phyloP scores from a whole-genome alignment of 1,140 invertebrate species.

The Sycobia sp. region DNA sequence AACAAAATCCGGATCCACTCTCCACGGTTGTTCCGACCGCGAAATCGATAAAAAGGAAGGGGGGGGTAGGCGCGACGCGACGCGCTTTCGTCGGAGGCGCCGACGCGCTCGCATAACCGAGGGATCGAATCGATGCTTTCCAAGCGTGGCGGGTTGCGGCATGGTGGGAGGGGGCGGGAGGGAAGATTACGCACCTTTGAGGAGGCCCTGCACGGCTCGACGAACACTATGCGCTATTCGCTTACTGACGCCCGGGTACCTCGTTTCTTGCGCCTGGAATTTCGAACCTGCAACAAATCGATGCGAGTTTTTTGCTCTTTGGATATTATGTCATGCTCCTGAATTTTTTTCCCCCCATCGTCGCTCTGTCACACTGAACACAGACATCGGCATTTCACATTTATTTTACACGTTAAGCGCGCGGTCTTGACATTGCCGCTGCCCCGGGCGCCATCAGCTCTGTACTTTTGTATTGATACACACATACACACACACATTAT shows the following conservation, averaged over 20 bases:
- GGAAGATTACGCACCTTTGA: conserved; percentile 45
- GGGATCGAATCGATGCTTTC: too few species aligned
- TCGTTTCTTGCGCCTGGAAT: conserved; percentile 34
- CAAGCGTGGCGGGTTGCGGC: too few species aligned
- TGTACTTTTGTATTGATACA: neutral
- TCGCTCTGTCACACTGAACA: too few species aligned
- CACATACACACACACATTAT: too few species aligned
- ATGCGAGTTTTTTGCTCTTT: conserved; percentile 20
- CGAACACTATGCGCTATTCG: conserved; percentile 42
- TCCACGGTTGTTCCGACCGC: too few species aligned
- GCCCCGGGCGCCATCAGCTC: conserved; percentile 43
- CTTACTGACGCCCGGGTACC: conserved; percentile 45
- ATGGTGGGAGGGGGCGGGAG: too few species aligned
- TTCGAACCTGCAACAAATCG: conserved; percentile 43
- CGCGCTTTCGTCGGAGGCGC: too few species aligned
- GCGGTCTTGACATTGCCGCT: neutral
- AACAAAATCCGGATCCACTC: too few species aligned
- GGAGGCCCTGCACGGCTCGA: conserved; percentile 37
- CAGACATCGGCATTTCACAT: conserved; percentile 19
- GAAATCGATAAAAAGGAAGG: too few species aligned
- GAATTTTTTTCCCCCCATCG: too few species aligned
- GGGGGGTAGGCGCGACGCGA: too few species aligned
- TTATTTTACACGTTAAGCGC: neutral
- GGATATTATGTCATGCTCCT: neutral
- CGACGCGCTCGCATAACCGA: too few species aligned